Evolutionary conservation across 2,113 vertebrate species (phyloP).

Genomic region (Rattus rattus): DNA sequence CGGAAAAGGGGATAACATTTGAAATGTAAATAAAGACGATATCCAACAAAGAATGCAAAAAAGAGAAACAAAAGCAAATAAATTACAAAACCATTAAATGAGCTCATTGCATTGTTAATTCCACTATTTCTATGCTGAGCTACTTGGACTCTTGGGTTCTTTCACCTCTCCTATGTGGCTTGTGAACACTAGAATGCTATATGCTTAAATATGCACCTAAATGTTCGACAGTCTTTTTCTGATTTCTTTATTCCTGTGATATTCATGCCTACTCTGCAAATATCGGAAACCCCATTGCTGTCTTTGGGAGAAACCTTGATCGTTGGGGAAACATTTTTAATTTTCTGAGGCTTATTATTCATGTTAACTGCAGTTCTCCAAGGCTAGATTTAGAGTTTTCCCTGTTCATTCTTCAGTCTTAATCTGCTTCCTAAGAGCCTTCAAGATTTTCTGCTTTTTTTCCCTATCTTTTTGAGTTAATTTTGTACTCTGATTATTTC

Average conservation of each 20-base stretch:
- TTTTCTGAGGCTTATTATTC: neutral
- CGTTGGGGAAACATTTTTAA: neutral
- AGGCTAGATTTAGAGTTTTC: neutral
- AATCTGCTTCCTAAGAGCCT: neutral
- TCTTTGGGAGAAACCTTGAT: neutral
- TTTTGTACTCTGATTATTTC: constrained; percentile 22
- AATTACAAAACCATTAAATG: neutral
- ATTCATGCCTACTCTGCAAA: neutral
- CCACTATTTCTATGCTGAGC: neutral
- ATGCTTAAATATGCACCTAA: neutral
- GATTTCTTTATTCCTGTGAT: neutral
- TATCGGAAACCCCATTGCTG: neutral
- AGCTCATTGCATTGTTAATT: neutral
- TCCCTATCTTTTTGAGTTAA: neutral
- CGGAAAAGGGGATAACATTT: no score
- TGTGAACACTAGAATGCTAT: neutral
- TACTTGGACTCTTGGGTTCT: fast-evolving
- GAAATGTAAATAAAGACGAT: no score
- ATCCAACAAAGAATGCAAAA: no score
- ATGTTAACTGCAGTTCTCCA: neutral
- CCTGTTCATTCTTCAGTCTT: neutral
- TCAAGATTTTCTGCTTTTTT: neutral
- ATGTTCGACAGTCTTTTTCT: neutral
- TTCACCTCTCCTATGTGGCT: neutral
- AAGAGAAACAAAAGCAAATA: neutral